phyloP scores from a whole-genome alignment of 30 jellyfish, hydroid and myxozoan genomes.

The Aurelia sp. region DNA sequence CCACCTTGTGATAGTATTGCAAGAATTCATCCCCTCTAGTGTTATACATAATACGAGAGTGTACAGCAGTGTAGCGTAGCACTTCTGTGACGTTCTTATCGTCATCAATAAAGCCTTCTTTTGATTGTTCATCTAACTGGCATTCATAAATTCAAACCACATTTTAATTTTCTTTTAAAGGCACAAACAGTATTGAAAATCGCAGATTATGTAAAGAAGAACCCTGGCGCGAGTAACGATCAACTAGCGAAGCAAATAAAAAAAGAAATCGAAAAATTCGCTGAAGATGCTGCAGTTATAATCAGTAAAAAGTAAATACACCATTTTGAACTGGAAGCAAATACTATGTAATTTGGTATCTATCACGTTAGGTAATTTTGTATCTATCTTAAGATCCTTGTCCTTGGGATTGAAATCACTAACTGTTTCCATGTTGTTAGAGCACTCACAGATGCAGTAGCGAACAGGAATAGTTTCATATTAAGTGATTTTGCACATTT shows the following conservation, averaged over 20 bases:
- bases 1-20: neutral
- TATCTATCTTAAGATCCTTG: too few species aligned
- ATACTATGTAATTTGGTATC: too few species aligned
- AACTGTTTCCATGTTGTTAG: too few species aligned
- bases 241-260: slow-evolving; percentile 75
- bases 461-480: too few species aligned
- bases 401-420: too few species aligned
- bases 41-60: too few species aligned
- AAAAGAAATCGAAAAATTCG: slow-evolving; percentile 70
- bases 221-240: slow-evolving; percentile 81
- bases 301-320: slow-evolving; percentile 4
- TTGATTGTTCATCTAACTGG: neutral
- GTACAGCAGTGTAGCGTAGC: neutral
- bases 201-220: slow-evolving; percentile 69
- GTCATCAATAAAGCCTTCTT: neutral
- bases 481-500: too few species aligned
- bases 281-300: slow-evolving; percentile 66
- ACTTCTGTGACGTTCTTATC: neutral
- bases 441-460: too few species aligned
- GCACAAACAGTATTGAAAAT: slow-evolving; percentile 72
- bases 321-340: too few species aligned
- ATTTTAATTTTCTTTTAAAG: slow-evolving; percentile 27
- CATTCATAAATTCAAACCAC: neutral
- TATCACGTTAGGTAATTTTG: too few species aligned
- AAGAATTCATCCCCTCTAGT: neutral